Evolutionary conservation across 2,113 vertebrate species (phyloP), one percentile per base, ranked within the genome.

Genomic region (Eulemur macaco): DNA sequence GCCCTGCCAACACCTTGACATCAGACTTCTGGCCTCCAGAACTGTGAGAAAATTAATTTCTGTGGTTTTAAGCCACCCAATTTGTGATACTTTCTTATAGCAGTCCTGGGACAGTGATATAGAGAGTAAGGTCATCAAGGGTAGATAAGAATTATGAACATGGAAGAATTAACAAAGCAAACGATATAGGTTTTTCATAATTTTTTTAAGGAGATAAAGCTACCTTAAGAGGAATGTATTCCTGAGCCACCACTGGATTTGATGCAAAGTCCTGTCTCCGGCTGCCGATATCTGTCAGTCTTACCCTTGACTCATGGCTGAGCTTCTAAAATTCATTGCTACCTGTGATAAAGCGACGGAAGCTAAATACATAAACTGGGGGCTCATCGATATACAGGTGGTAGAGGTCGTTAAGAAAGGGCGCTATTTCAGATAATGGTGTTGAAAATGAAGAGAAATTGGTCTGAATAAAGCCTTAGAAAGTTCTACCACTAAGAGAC

Each of bases 181-280:
- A 82, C 12, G 71, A 34, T 37, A 60, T 8, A 17, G 20, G 12
- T 20, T 74, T 77, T 86, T 90, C 68, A 42, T 54, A 60, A 47
- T 86, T 60, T 23, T 77, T 47, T 83, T 52, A 66, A 34, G 66
- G 68, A 86, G 15, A 82, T 39, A 29, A 93, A 56, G n/a, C n/a
- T 39, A 45, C 18, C 21, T 52, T 34, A 83, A 83, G 12, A 86
- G 63, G 50, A 91, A 86, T 6, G 3, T 47, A 94, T 69, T 89
- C 50, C 91, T 74, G 50, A 93, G 54, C 47, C 25, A 89, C 37
- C 45, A 14, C 0, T 37, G 29, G 23, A 71, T 47, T 11, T 73
- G 0, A 56, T 82, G 86, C 94, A 91, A 92, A 80, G 78, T 37
- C 86, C 73, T 71, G 47, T 27, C 76, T 91, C 68, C 69, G 93